Base-by-base conservation (phyloP, 35 echinoderm and acorn worm species). In the Apostichopus californicus region DNA sequence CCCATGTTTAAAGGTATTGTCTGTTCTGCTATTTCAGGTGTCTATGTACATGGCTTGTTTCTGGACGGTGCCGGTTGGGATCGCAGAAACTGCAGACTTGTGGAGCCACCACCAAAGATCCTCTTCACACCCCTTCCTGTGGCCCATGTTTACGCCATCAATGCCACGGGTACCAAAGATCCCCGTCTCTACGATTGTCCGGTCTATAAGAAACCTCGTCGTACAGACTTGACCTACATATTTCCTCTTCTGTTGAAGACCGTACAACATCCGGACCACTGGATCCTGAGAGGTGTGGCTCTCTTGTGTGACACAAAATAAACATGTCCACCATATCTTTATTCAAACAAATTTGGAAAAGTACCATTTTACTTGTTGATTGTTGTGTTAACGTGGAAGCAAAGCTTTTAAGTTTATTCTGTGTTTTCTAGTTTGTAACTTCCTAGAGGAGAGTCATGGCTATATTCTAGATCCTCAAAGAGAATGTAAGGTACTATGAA, bases 51-150 rank as follows among this genome's bases (percentile, higher is more conserved):
- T 87, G 97, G 97, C 5, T 92, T 99, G 68, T 99, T 96, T 93
- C 83, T 99, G 77, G 97, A 99, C 52, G 97, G 97, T 78, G 97
- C 97, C 8, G 97, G 97, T 56, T 99, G 97, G 97, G 97, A 99
- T 79, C 91, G 97, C 13, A 93, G 97, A 55, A 99, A 99, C 93
- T 96, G 97, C 81, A 96, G 96, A 53, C 97, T 99, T 21, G 91
- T 99, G 18, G 97, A 99, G 66, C 95, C 97, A 4, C 92, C 93
- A 9, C 95, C 97, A 13, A 99, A 99, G 87, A 95, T 99, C 24
- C 95, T 99, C 5, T 99, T 99, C 90, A 96, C 91, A 7, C 97
- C 95, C 3, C 95, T 99, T 1, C 97, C 97, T 6, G 97, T 99
- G 78, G 92, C 93, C 73, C 97, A 99, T 18, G 95, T 99, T n/a